These are phyloP conservation scores for Pachyramphus minor DNA, from an alignment of 2,113 vertebrate species.

Conservation along the genomic window DNA sequence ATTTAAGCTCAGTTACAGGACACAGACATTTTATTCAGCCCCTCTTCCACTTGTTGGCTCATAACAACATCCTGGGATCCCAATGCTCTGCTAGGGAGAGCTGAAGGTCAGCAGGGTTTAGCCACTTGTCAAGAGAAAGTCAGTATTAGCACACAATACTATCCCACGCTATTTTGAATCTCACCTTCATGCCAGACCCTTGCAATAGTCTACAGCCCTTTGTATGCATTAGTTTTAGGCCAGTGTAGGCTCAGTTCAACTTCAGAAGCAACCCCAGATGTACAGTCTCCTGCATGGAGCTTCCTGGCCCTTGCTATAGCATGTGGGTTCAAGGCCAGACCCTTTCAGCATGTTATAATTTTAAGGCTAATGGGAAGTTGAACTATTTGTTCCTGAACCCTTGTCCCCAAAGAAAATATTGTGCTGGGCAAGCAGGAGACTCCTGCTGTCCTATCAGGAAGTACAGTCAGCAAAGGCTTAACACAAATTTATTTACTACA, in stretches of 20 bases:
- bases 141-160: neutral
- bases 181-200: neutral
- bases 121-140: neutral
- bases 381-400: neutral
- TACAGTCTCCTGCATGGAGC: neutral
- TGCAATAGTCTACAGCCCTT: neutral
- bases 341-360: neutral
- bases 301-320: neutral
- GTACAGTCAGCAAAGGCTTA: neutral
- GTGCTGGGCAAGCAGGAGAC: neutral
- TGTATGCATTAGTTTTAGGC: neutral
- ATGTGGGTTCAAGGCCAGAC: neutral
- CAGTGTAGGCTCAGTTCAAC: neutral
- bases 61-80: neutral
- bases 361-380: neutral
- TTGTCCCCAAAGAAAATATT: neutral
- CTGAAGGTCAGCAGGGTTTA: fast-evolving
- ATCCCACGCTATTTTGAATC: neutral
- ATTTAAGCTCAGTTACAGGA: neutral
- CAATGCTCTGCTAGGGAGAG: neutral
- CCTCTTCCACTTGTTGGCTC: neutral
- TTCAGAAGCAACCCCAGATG: neutral
- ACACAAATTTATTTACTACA: neutral
- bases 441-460: neutral
- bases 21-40: neutral